These are phyloP conservation scores for Myotis pilosus DNA, from an alignment of 2,797 vertebrate species.

Conservation along the genomic window DNA sequence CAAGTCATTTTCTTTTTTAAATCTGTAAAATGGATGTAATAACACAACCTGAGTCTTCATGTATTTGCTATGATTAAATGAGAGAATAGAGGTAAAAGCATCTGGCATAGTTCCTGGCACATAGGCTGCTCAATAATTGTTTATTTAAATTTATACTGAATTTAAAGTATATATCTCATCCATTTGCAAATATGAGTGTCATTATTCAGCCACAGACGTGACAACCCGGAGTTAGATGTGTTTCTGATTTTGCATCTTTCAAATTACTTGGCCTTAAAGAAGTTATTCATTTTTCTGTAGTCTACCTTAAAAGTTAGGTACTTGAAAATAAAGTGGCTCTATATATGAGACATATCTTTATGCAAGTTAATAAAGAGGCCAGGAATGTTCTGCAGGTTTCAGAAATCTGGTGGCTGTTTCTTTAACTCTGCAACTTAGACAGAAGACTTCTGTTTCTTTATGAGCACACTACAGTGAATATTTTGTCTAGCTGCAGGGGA, in stretches of 20 bases:
- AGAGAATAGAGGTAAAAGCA: background rate
- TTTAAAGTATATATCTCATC: background rate
- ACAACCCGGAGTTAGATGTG: background rate
- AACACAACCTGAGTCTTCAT: background rate
- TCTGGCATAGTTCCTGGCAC: background rate
- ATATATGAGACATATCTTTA: slow-evolving; percentile 22
- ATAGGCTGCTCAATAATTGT: background rate
- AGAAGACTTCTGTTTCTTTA: slow-evolving; percentile 79
- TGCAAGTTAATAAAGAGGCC: slow-evolving; percentile 61
- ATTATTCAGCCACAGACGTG: background rate
- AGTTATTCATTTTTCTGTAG: slow-evolving; percentile 17
- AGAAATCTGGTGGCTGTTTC: slow-evolving; percentile 75
- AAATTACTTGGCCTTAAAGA: slow-evolving; percentile 4
- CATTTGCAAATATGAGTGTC: background rate
- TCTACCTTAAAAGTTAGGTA: background rate
- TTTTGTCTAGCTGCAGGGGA: slow-evolving; percentile 84
- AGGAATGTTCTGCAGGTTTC: slow-evolving; percentile 61
- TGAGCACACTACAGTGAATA: slow-evolving; percentile 78
- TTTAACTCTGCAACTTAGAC: slow-evolving; percentile 82
- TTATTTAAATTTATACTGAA: background rate
- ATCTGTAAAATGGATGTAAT: background rate
- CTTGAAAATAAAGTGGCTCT: slow-evolving; percentile 29
- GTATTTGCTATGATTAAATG: background rate
- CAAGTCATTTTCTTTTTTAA: background rate
- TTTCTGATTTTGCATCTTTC: slow-evolving; percentile 52